phyloP scores from a whole-genome alignment of 1,140 invertebrate genomes.

The Hyles vespertilio region DNA sequence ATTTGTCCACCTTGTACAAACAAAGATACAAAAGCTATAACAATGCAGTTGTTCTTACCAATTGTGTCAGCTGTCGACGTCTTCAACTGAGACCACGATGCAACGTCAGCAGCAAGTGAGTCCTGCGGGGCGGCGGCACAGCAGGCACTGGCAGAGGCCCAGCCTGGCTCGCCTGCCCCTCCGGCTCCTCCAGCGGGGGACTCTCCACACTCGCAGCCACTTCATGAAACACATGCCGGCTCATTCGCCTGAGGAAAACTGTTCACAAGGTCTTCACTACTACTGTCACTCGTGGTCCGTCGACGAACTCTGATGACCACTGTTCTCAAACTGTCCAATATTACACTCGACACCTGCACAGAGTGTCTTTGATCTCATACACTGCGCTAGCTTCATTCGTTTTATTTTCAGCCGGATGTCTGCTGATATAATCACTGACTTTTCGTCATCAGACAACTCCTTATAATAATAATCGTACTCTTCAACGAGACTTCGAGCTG shows the following conservation, averaged over 20 bases:
- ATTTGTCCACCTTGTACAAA: no score
- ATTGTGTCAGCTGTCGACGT: conserved; percentile 14
- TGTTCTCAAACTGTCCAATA: conserved; percentile 5
- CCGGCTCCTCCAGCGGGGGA: not conserved
- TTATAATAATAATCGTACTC: conserved; percentile 64
- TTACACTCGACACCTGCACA: conserved; percentile 13
- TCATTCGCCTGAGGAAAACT: no score
- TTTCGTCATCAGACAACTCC: conserved; percentile 36
- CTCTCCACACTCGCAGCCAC: not conserved
- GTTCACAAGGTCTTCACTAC: conserved; percentile 11
- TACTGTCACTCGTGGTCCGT: conserved; percentile 16
- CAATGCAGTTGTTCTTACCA: not conserved
- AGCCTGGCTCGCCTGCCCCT: conserved; percentile 13
- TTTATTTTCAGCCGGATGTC: conserved; percentile 7
- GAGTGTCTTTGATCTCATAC: conserved; percentile 21
- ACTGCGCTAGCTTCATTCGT: conserved; percentile 7
- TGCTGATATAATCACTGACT: conserved; percentile 13
- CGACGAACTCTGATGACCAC: conserved; percentile 13
- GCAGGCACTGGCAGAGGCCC: conserved; percentile 57
- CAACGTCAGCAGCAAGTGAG: conserved; percentile 8
- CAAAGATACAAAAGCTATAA: no score
- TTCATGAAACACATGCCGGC: conserved; percentile 26
- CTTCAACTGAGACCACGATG: conserved; percentile 26
- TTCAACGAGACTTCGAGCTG: conserved; percentile 59
- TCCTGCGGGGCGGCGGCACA: conserved; percentile 28